A percentile compares a stretch with the other conserved stretches of the same genome.
phyloP scores from a whole-genome alignment of 2,888 invertebrate genomes.

The Aporophyla nigra region DNA sequence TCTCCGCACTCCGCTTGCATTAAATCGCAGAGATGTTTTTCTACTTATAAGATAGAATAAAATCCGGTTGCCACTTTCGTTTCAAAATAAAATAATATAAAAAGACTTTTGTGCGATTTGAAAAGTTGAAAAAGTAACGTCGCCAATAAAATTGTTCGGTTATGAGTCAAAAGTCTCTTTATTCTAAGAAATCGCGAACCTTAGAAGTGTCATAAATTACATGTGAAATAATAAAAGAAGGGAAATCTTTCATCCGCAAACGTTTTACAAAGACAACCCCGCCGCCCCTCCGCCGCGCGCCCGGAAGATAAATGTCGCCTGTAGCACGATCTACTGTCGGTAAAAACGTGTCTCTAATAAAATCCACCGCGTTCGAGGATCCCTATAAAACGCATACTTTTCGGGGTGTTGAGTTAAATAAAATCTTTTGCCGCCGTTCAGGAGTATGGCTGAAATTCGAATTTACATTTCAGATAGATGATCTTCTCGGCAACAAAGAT shows the following conservation, averaged over 20 bases:
- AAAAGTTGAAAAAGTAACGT: slow-evolving; percentile 64
- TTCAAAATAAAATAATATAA: slow-evolving; percentile 59
- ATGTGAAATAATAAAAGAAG: slow-evolving; percentile 87
- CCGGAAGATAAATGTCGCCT: slow-evolving; percentile 85
- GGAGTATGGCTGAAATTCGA: slow-evolving; percentile 56
- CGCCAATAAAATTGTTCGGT: slow-evolving; percentile 73
- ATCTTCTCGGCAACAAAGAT: slow-evolving; percentile 67
- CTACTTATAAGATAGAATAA: slow-evolving; percentile 74
- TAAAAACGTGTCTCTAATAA: slow-evolving; percentile 83
- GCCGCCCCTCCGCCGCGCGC: slow-evolving; percentile 58
- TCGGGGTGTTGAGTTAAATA: slow-evolving; percentile 64
- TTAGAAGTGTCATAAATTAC: slow-evolving; percentile 87
- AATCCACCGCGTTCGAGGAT: slow-evolving; percentile 72
- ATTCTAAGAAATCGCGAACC: slow-evolving; percentile 73
- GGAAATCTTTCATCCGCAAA: slow-evolving; percentile 86
- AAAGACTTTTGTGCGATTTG: slow-evolving; percentile 58
- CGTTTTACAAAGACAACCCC: slow-evolving; percentile 86
- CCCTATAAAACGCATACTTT: slow-evolving; percentile 69
- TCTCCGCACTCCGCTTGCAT: slow-evolving; percentile 87
- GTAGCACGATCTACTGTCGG: slow-evolving; percentile 83
- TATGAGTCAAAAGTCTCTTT: slow-evolving; percentile 75
- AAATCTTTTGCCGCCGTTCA: slow-evolving; percentile 60
- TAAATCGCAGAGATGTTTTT: slow-evolving; percentile 84
- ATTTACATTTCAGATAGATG: slow-evolving; percentile 66
- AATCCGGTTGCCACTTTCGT: slow-evolving; percentile 62